A percentile compares a stretch with the other conserved stretches of the same genome.
Conservation (phyloP, 1,140 invertebrate species). For the Drosophila kepulauana region DNA sequence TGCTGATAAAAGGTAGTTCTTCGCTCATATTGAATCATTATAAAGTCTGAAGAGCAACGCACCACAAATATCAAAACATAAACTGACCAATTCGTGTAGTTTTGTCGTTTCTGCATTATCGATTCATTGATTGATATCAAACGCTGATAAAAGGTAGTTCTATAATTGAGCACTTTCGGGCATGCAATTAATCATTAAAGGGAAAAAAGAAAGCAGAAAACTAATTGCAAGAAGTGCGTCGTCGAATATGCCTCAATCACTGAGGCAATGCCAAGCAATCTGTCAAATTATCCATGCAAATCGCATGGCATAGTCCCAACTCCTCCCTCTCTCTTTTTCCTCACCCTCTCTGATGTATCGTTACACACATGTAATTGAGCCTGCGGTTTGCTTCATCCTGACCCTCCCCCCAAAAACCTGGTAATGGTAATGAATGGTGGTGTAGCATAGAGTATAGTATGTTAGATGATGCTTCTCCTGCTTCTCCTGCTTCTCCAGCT, state of each 20-base stretch:
- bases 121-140: constrained; percentile 4
- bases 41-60: too few relatives aligned
- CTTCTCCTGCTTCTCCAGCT: constrained; percentile 3
- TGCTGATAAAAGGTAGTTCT: constrained; percentile 1
- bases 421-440: not conserved
- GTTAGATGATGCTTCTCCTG: constrained; percentile 1
- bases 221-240: constrained; percentile 16
- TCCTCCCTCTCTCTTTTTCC: not conserved
- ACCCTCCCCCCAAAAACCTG: not conserved
- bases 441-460: not conserved
- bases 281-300: constrained; percentile 83
- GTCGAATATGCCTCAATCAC: constrained; percentile 25
- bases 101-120: not conserved
- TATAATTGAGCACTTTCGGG: not conserved
- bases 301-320: constrained; percentile 50
- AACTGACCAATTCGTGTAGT: not conserved
- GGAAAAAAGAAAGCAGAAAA: not conserved
- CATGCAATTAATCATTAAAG: constrained; percentile 21
- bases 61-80: constrained; percentile 6
- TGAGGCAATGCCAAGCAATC: constrained; percentile 62
- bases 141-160: constrained; percentile 1
- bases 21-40: not conserved
- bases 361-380: constrained; percentile 64
- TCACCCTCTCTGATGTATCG: constrained; percentile 20
- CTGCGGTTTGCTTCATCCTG: constrained; percentile 60